Evolutionary conservation across 2,797 vertebrate genomes (phyloP).

Genomic region (Sebastes goodei): DNA sequence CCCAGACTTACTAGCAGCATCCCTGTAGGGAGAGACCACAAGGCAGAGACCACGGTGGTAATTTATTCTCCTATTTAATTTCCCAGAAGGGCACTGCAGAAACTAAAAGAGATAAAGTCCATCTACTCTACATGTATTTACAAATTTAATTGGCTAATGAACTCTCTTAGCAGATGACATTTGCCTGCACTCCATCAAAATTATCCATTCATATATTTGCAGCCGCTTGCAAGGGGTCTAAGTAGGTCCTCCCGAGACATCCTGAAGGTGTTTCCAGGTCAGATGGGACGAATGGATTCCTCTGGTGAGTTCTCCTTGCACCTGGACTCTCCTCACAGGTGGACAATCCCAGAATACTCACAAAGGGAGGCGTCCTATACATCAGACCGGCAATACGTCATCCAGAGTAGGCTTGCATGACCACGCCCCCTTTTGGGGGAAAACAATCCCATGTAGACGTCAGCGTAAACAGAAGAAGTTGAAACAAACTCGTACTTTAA

Average conservation of each 20-base stretch:
- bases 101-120: constrained; percentile 45
- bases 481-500: too few species aligned
- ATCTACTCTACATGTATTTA: constrained; percentile 44
- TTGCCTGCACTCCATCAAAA: constrained; percentile 32
- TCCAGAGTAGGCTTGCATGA: too few species aligned
- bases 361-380: not conserved
- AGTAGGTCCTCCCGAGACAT: not conserved
- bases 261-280: constrained; percentile 24
- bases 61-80: constrained; percentile 64
- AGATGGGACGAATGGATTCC: not conserved
- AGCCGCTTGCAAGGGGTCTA: not conserved
- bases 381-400: not conserved
- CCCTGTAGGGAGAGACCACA: constrained; percentile 33
- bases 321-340: constrained; percentile 7
- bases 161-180: constrained; percentile 34
- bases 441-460: too few species aligned
- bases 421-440: too few species aligned
- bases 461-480: too few species aligned
- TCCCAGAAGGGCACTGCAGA: constrained; percentile 45
- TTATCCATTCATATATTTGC: constrained; percentile 24
- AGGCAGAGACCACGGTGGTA: constrained; percentile 20
- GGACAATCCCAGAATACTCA: constrained; percentile 14
- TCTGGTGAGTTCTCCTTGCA: constrained; percentile 12
- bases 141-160: constrained; percentile 56
- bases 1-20: constrained; percentile 18